phyloP scores from a whole-genome alignment of 92 coral and sea anemone species.

The Heliopora coerulea region DNA sequence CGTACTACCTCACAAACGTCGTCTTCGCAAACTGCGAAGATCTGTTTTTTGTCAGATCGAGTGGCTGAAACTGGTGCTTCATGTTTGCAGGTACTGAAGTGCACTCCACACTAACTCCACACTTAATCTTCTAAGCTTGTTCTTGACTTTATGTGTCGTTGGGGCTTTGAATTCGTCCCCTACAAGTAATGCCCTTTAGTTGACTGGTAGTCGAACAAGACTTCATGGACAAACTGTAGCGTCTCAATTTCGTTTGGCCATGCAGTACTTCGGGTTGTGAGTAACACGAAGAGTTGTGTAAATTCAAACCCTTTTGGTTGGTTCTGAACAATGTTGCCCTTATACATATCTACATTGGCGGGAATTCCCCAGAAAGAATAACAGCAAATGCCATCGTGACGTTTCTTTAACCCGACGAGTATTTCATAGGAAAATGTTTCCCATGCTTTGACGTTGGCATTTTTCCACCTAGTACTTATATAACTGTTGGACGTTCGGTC shows the following conservation, averaged over 20 bases:
- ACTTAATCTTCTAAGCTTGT: slow-evolving; percentile 48
- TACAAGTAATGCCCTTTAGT: slow-evolving; percentile 59
- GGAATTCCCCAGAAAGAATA: slow-evolving; percentile 45
- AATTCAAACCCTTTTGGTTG: slow-evolving; percentile 60
- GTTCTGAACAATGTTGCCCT: slow-evolving; percentile 54
- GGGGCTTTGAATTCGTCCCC: slow-evolving; percentile 60
- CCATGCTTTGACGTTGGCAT: slow-evolving; percentile 47
- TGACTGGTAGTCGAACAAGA: slow-evolving; percentile 46
- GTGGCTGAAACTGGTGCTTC: slow-evolving; percentile 62
- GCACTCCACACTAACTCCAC: slow-evolving; percentile 31
- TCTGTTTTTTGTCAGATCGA: slow-evolving; percentile 57
- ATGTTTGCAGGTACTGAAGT: slow-evolving; percentile 56
- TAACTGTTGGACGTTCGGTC: not conserved
- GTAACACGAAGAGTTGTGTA: slow-evolving; percentile 49
- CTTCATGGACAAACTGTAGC: slow-evolving; percentile 51
- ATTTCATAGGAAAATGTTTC: slow-evolving; percentile 54
- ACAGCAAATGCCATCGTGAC: slow-evolving; percentile 51
- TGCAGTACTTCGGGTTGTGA: slow-evolving; percentile 56
- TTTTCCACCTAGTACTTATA: no score
- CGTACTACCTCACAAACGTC: slow-evolving; percentile 57
- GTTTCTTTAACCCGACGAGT: slow-evolving; percentile 51
- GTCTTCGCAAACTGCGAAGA: slow-evolving; percentile 59
- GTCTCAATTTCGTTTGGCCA: slow-evolving; percentile 50
- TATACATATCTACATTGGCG: slow-evolving; percentile 59
- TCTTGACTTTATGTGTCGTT: slow-evolving; percentile 53